Evolutionary conservation across 2,888 invertebrate genomes (phyloP).

Genomic region (Stenolophus ochropezus): DNA sequence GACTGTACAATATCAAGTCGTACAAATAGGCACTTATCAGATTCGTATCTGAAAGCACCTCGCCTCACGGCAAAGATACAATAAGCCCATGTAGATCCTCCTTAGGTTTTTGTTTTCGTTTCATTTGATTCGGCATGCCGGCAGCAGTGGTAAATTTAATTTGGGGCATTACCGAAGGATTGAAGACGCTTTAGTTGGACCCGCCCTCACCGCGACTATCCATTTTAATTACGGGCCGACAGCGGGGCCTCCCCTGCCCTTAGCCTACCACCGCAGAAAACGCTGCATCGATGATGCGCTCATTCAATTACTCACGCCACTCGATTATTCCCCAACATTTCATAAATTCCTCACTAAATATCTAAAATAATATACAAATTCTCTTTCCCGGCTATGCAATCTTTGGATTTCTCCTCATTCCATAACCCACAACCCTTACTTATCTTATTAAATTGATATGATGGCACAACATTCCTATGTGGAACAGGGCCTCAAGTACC

Average conservation of each 20-base stretch:
- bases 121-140: constrained; percentile 53
- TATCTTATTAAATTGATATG: too few relatives aligned
- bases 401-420: too few relatives aligned
- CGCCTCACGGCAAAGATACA: constrained; percentile 6
- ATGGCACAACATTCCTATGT: too few relatives aligned
- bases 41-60: constrained; percentile 46
- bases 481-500: too few relatives aligned
- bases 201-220: constrained; percentile 56
- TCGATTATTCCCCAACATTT: not conserved
- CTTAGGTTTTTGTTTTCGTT: constrained; percentile 57
- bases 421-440: too few relatives aligned
- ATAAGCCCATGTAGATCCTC: constrained; percentile 52
- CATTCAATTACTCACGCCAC: constrained; percentile 2
- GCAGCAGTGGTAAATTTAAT: constrained; percentile 58
- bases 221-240: constrained; percentile 58
- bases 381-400: not conserved
- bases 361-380: not conserved
- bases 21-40: constrained; percentile 40
- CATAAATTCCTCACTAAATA: not conserved
- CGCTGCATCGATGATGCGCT: constrained; percentile 6
- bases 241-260: constrained; percentile 1
- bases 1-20: too few relatives aligned
- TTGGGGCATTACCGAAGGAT: constrained; percentile 58
- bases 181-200: constrained; percentile 56
- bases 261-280: not conserved